Evolutionary conservation across 2,113 vertebrate genomes (phyloP).

Genomic region (Dryoscopus gambensis): DNA sequence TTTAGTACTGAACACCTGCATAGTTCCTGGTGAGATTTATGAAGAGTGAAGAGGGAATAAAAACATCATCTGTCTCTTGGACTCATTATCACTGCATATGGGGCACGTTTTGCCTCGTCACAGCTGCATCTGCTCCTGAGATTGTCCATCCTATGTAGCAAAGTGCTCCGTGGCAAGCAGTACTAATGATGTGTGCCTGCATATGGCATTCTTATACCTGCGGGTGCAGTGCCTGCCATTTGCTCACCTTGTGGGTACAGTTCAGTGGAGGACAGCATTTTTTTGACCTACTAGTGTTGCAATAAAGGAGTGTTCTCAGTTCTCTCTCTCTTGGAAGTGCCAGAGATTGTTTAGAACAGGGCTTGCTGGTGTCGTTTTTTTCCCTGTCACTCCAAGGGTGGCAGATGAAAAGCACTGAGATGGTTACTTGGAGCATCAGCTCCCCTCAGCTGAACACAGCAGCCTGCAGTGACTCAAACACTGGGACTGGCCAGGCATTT

Average conservation of each 20-base stretch:
- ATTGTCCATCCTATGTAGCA: neutral
- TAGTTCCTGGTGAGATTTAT: neutral
- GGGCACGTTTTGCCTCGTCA: rapidly evolving
- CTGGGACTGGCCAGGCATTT: rapidly evolving
- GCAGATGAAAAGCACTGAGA: neutral
- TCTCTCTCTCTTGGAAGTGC: neutral
- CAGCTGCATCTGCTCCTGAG: neutral
- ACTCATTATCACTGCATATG: rapidly evolving
- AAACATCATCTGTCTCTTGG: neutral
- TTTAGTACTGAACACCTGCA: neutral
- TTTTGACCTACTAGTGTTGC: neutral
- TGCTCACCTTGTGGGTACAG: neutral
- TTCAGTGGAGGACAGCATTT: neutral
- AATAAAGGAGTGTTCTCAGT: neutral
- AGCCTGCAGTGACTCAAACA: neutral
- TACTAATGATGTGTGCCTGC: neutral
- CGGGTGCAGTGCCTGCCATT: neutral
- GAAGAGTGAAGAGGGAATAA: neutral
- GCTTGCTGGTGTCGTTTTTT: neutral
- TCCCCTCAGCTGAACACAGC: neutral
- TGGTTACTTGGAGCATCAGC: neutral
- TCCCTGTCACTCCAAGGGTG: neutral
- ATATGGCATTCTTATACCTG: neutral
- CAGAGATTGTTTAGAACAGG: rapidly evolving
- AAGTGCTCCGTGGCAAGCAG: neutral